A percentile compares a stretch with the other conserved stretches of the same genome.
These are phyloP conservation scores for Merodon equestris DNA, from an alignment of 2,888 invertebrate species.

Conservation along the genomic window DNA sequence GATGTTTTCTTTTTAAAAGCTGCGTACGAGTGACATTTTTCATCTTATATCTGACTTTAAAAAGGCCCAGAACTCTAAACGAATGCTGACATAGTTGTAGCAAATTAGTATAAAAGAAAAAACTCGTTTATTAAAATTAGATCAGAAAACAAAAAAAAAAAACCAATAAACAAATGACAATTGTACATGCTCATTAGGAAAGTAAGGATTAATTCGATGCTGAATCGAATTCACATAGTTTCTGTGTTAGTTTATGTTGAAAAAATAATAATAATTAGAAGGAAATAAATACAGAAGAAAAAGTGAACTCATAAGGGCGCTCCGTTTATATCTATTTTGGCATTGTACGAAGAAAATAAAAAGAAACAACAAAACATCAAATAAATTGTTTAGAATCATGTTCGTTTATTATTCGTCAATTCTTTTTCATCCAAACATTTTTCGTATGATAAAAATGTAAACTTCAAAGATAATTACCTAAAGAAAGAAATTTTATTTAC, in stretches of 20 bases:
- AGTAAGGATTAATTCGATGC: too few species aligned
- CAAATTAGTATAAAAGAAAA: conserved; percentile 53
- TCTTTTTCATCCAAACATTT: conserved; percentile 56
- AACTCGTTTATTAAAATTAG: conserved; percentile 5
- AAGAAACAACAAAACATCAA: conserved; percentile 65
- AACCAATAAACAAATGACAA: conserved; percentile 55
- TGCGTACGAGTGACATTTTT: conserved; percentile 19
- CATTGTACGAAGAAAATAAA: conserved; percentile 24
- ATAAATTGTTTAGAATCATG: conserved; percentile 60
- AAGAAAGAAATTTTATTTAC: conserved; percentile 59
- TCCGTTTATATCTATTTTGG: conserved; percentile 51
- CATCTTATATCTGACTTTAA: conserved; percentile 40
- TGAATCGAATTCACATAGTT: too few species aligned
- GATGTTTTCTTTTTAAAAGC: conserved; percentile 42
- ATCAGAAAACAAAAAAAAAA: conserved; percentile 26
- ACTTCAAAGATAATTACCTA: conserved; percentile 61
- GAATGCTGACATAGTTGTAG: conserved; percentile 47
- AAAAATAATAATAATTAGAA: conserved; percentile 21
- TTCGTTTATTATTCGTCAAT: conserved; percentile 64
- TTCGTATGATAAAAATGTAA: conserved; percentile 55
- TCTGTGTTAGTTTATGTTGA: conserved; percentile 49
- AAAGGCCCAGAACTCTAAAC: conserved; percentile 67
- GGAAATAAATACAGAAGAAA: too few species aligned
- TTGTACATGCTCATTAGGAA: conserved; percentile 56
- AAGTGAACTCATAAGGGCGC: conserved; percentile 36